Evolutionary conservation across 1,140 invertebrate species (phyloP).

Genomic region (Penaeus chinensis): DNA sequence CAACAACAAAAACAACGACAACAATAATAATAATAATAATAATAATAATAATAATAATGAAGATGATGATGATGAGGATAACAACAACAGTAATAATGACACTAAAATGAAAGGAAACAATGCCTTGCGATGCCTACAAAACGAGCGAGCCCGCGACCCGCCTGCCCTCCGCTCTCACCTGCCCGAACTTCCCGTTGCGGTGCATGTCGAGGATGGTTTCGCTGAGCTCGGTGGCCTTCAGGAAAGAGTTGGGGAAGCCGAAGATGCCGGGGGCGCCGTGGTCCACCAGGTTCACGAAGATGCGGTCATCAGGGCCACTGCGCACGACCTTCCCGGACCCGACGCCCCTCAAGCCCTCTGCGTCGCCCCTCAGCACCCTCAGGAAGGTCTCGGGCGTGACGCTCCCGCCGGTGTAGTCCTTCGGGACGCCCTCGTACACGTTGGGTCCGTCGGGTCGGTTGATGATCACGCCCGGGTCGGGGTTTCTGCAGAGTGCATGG

Average conservation of each 20-base stretch:
- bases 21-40: too few species aligned
- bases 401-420: conserved; percentile 73
- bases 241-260: conserved; percentile 71
- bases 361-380: conserved; percentile 72
- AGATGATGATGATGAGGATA: too few species aligned
- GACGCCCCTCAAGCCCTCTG: conserved; percentile 65
- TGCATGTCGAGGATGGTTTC: conserved; percentile 16
- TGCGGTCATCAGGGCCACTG: conserved; percentile 74
- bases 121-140: neutral
- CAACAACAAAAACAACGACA: too few species aligned
- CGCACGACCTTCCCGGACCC: conserved; percentile 73
- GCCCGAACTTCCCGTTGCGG: conserved; percentile 28
- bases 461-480: conserved; percentile 73
- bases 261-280: conserved; percentile 75
- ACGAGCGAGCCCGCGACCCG: neutral
- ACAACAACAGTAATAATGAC: neutral
- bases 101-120: neutral
- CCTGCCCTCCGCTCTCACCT: conserved; percentile 11
- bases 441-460: conserved; percentile 74
- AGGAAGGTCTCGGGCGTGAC: conserved; percentile 74
- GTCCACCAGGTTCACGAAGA: conserved; percentile 78
- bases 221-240: conserved; percentile 64
- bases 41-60: too few species aligned
- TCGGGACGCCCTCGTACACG: conserved; percentile 74
- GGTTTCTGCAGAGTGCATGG: conserved; percentile 68